Conservation (phyloP, 2,888 invertebrate genomes). For the Cerastoderma edule region DNA sequence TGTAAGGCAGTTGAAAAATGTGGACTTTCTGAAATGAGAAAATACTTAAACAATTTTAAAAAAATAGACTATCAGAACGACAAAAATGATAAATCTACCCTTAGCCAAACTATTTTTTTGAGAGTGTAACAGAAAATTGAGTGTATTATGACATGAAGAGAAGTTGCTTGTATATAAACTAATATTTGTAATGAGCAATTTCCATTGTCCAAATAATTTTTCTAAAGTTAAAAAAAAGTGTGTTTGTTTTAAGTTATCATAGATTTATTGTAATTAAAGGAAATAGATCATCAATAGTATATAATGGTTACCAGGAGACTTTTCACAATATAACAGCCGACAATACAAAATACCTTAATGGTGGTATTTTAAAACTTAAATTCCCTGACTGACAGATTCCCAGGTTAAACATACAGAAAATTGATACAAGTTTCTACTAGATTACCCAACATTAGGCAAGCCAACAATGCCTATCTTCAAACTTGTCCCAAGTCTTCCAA, state of each 20-base stretch:
- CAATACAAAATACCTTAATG: neutral
- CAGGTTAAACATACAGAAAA: neutral
- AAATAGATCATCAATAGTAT: neutral
- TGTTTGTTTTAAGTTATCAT: too few relatives aligned
- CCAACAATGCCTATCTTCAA: constrained; percentile 95
- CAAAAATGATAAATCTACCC: neutral
- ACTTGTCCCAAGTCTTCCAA: constrained; percentile 98
- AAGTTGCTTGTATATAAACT: neutral
- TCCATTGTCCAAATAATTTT: neutral
- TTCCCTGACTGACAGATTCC: neutral
- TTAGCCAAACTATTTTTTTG: too few relatives aligned
- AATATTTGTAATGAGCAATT: neutral
- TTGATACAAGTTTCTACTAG: neutral
- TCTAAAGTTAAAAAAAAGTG: neutral
- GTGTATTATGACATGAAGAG: neutral
- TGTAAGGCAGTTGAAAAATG: constrained; percentile 99
- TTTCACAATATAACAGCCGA: neutral
- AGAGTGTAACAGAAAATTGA: too few relatives aligned
- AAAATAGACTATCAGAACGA: neutral
- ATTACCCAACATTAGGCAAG: constrained; percentile 96
- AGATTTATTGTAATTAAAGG: neutral
- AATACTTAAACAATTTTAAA: neutral
- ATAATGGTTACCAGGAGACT: neutral
- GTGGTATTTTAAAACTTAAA: neutral
- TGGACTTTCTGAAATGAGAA: constrained; percentile 90